These are phyloP conservation scores for Montifringilla adamsi DNA, from an alignment of 2,113 vertebrate species.

Conservation along the genomic window DNA sequence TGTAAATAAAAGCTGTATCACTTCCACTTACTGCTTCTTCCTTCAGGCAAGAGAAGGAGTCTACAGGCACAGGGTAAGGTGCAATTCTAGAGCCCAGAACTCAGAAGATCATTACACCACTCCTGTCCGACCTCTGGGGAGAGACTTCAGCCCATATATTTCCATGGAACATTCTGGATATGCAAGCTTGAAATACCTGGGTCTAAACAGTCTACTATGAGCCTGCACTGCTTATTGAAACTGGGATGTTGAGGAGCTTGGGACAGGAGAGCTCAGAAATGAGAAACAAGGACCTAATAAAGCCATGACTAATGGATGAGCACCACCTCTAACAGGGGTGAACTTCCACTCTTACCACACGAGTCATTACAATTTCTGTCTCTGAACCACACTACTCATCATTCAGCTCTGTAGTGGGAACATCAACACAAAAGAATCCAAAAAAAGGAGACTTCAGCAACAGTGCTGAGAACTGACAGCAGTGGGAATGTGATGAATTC, in stretches of 20 bases:
- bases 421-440: not conserved
- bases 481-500: not conserved
- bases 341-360: not conserved
- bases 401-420: not conserved
- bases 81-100: not conserved
- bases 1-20: not conserved
- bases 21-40: not conserved
- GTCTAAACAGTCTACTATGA: rapidly evolving
- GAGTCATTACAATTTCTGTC: not conserved
- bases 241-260: not conserved
- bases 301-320: not conserved
- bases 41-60: not conserved
- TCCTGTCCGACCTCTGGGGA: not conserved
- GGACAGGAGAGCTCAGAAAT: not conserved
- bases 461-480: not conserved
- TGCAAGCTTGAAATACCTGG: not conserved
- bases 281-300: not conserved
- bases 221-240: not conserved
- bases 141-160: not conserved
- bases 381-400: not conserved
- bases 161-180: not conserved
- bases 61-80: not conserved
- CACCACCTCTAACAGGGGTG: not conserved
- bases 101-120: not conserved
- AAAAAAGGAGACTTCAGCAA: not conserved